Evolutionary conservation across 2,888 invertebrate genomes (phyloP).

Genomic region (Belgica antarctica): DNA sequence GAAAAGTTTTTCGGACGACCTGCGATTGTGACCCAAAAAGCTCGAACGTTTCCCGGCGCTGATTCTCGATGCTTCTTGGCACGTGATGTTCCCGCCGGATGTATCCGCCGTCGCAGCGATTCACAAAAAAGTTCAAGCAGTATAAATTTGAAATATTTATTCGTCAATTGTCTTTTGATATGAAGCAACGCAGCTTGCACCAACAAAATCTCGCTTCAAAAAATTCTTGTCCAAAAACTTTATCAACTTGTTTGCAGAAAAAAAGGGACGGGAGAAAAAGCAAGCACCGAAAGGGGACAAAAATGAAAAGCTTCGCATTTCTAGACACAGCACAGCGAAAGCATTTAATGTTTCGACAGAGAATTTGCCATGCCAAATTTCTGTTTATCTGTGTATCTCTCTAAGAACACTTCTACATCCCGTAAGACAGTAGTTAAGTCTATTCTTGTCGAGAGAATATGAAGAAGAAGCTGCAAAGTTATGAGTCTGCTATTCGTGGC

Average conservation of each 20-base stretch:
- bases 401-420: conserved; percentile 23
- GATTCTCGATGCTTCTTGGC: too few species aligned
- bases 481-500: conserved; percentile 39
- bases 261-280: neutral
- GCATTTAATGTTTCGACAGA: neutral
- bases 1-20: too few species aligned
- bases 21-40: too few species aligned
- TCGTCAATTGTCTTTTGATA: neutral
- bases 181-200: neutral
- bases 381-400: conserved; percentile 16
- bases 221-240: conserved; percentile 17
- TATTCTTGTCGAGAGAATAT: conserved; percentile 16
- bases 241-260: conserved; percentile 15
- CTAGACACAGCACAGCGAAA: conserved; percentile 7
- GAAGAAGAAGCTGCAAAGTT: conserved; percentile 25
- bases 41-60: too few species aligned
- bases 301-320: neutral
- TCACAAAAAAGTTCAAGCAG: neutral
- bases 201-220: neutral
- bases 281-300: too few species aligned
- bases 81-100: too few species aligned
- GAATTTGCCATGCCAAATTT: neutral
- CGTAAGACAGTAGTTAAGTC: conserved; percentile 25
- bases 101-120: neutral
- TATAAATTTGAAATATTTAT: neutral